phyloP scores from a whole-genome alignment of 2,797 vertebrate species.

The Ispidina lecontei region DNA sequence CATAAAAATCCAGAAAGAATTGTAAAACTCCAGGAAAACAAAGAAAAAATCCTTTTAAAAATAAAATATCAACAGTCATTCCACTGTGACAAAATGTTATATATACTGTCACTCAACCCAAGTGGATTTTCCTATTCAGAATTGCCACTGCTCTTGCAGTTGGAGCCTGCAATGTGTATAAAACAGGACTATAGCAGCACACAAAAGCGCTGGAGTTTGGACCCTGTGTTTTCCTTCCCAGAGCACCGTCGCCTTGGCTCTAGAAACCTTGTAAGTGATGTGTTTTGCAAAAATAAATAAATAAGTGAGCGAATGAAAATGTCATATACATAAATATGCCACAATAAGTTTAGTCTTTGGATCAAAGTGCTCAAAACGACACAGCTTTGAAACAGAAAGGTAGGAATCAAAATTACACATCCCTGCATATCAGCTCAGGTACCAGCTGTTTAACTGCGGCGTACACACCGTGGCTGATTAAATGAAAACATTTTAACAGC shows the following conservation, averaged over 20 bases:
- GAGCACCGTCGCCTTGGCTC: not conserved
- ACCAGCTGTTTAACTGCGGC: conserved; percentile 29
- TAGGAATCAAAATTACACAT: conserved; percentile 27
- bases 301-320: conserved; percentile 44
- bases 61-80: not conserved
- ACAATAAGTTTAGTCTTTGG: conserved; percentile 32
- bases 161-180: not conserved
- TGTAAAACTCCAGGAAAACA: not conserved
- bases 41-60: not conserved
- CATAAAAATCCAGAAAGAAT: not conserved
- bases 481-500: conserved; percentile 34
- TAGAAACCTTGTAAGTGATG: not conserved
- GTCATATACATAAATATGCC: conserved; percentile 63
- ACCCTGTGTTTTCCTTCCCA: not conserved
- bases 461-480: not conserved
- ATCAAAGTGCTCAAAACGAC: conserved; percentile 51
- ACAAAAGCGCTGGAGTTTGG: fast-evolving
- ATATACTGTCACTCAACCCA: not conserved
- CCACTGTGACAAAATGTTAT: not conserved
- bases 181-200: not conserved
- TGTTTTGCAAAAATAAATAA: conserved; percentile 46
- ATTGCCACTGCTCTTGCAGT: not conserved
- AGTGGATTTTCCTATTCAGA: not conserved
- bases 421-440: not conserved
- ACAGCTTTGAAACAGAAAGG: conserved; percentile 53